Conservation (phyloP, 1,140 invertebrate genomes). For the Papilio helenus region DNA sequence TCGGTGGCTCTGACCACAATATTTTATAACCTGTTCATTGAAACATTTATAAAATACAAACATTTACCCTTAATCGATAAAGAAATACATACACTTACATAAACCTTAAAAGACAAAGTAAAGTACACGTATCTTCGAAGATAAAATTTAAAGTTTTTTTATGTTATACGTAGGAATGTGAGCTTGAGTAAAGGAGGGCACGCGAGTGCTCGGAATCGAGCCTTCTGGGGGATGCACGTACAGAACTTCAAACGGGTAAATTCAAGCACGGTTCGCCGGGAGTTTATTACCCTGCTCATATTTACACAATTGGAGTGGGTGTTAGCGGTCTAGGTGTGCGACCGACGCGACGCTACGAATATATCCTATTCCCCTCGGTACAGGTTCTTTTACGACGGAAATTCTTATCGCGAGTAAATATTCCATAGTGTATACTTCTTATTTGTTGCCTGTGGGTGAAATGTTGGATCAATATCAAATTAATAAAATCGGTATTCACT, state of each 20-base stretch:
- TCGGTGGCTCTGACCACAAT: too few relatives aligned
- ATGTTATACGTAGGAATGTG: constrained; percentile 59
- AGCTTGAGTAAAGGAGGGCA: constrained; percentile 49
- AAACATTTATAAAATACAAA: background rate
- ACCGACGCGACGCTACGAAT: constrained; percentile 50
- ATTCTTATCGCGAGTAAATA: constrained; percentile 48
- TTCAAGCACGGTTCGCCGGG: constrained; percentile 66
- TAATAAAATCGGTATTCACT: background rate
- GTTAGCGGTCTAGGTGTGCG: constrained; percentile 66
- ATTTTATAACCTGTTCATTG: too few relatives aligned
- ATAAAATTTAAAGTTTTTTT: constrained; percentile 30
- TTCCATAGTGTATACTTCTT: constrained; percentile 45
- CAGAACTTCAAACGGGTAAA: constrained; percentile 70
- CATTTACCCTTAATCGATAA: background rate
- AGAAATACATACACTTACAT: background rate
- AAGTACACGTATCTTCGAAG: background rate
- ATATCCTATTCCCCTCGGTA: constrained; percentile 55
- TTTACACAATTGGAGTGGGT: constrained; percentile 75
- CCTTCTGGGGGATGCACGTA: constrained; percentile 59
- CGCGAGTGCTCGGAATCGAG: constrained; percentile 47
- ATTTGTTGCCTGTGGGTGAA: constrained; percentile 38
- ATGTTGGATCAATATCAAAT: background rate
- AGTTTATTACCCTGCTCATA: constrained; percentile 80
- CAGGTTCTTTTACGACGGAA: constrained; percentile 43
- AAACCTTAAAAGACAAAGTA: constrained; percentile 3